Evolutionary conservation across 2,797 vertebrate species (phyloP).

Genomic region (Cuculus canorus): DNA sequence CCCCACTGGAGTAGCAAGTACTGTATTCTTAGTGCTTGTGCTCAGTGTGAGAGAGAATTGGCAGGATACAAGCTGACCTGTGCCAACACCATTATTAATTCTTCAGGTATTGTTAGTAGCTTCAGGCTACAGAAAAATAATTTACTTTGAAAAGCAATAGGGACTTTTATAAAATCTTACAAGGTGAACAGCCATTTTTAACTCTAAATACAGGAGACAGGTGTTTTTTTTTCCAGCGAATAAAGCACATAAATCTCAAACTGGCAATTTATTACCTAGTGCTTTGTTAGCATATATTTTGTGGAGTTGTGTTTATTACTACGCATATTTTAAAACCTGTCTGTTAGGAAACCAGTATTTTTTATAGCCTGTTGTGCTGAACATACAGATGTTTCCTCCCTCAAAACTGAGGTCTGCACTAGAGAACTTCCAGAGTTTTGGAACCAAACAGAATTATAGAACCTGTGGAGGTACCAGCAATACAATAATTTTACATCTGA

Average conservation of each 20-base stretch:
- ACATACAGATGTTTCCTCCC: background rate
- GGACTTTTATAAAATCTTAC: conserved; percentile 11
- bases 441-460: background rate
- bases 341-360: background rate
- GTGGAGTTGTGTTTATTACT: background rate
- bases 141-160: conserved; percentile 47
- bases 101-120: conserved; percentile 42
- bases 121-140: conserved; percentile 58
- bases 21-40: background rate
- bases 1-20: background rate
- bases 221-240: background rate
- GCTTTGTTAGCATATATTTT: background rate
- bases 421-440: background rate
- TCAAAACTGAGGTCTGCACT: background rate
- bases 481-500: background rate
- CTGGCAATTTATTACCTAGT: background rate
- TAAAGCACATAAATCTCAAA: background rate
- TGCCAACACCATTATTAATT: conserved; percentile 58
- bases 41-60: background rate
- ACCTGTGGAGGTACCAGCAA: background rate
- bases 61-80: background rate
- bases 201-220: background rate
- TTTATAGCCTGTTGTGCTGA: background rate
- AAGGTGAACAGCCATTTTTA: conserved; percentile 37
- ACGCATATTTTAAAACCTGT: background rate